phyloP scores from a whole-genome alignment of 2,888 invertebrate species.

The Drosophila kanekoi region DNA sequence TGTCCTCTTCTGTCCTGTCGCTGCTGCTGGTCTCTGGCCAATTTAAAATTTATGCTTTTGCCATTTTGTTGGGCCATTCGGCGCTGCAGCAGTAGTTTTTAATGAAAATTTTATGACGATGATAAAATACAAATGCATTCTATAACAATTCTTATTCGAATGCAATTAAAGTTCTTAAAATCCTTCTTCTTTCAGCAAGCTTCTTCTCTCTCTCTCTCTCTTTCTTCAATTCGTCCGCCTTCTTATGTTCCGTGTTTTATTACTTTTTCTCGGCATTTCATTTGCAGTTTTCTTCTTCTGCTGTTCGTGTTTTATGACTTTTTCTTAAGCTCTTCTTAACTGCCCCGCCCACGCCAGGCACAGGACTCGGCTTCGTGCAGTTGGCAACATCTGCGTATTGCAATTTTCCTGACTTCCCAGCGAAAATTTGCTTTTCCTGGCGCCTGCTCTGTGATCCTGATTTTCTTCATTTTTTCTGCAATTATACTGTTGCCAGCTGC shows the following conservation, averaged over 20 bases:
- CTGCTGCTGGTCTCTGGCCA: slow-evolving; percentile 40
- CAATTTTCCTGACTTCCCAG: slow-evolving; percentile 68
- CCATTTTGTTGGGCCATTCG: slow-evolving; percentile 53
- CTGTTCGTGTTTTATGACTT: slow-evolving; percentile 74
- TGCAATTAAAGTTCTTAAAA: slow-evolving; percentile 3
- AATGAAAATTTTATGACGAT: slow-evolving; percentile 38
- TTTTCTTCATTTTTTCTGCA: slow-evolving; percentile 35
- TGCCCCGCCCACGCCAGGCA: slow-evolving; percentile 41
- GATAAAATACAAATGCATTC: slow-evolving; percentile 9
- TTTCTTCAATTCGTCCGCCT: not conserved
- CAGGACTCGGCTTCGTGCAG: slow-evolving; percentile 29
- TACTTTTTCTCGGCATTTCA: slow-evolving; percentile 64
- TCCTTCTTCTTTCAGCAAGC: slow-evolving; percentile 1
- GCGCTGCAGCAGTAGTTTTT: slow-evolving; percentile 42
- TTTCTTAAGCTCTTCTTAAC: slow-evolving; percentile 64
- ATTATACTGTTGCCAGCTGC: slow-evolving; percentile 30
- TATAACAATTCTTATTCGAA: not conserved
- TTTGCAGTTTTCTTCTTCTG: slow-evolving; percentile 74
- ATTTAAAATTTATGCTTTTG: slow-evolving; percentile 74
- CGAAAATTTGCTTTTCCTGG: slow-evolving; percentile 51
- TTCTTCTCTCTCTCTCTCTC: slow-evolving; percentile 22
- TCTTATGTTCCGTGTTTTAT: slow-evolving; percentile 57
- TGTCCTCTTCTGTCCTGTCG: slow-evolving; percentile 29
- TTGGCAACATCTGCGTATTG: slow-evolving; percentile 80
- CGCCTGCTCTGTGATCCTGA: slow-evolving; percentile 32